Base-by-base conservation (phyloP, 2,888 invertebrate genomes). In the Chrysolina oricalcia region DNA sequence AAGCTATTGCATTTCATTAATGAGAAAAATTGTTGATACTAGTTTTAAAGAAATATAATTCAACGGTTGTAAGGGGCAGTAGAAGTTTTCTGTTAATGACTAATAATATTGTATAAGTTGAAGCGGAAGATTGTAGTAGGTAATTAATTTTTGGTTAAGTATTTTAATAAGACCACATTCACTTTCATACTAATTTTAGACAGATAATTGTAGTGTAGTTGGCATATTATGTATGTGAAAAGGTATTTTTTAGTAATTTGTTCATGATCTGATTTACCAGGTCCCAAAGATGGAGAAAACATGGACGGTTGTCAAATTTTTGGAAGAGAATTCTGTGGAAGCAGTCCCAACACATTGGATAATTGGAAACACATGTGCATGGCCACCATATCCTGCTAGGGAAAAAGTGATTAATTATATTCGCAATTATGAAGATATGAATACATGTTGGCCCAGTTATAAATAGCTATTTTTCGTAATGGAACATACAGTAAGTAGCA, bases 331-430 rank as follows among this genome's bases (percentile, higher is more conserved):
- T 40, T 35, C 63, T 40, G 63, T 63, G 19, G 65, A 65, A 23
- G 65, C 65, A 43, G 65, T 65, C 17, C 65, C 65, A 10, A 65
- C 65, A n/a, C 41, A 43, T 11, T 43, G 43, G 43, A 4, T 65
- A 4, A 23, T 65, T 65, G 46, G 65, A 13, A 46, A 65, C 23
- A 65, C n/a, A 11, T 35, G 35, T 19, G 15, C 1, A n/a, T 15
- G 15, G 17, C 41, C 41, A 41, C 65, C 65, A 43, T 41, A 41
- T 17, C 41, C 40, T 15, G 2, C 64, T 3, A 41, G 46, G 41
- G 65, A 65, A 43, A 65, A 65, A 65, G 65, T 65, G 8, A 65
- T 65, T 5, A 23, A 43, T 65, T 41, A 43, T n/a, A 65, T 65
- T n/a, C 65, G 65, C 5, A 65, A 21, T 43, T 65, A 65, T 65